Evolutionary conservation across 2,888 invertebrate genomes (phyloP).

Genomic region (Argyresthia albistria): DNA sequence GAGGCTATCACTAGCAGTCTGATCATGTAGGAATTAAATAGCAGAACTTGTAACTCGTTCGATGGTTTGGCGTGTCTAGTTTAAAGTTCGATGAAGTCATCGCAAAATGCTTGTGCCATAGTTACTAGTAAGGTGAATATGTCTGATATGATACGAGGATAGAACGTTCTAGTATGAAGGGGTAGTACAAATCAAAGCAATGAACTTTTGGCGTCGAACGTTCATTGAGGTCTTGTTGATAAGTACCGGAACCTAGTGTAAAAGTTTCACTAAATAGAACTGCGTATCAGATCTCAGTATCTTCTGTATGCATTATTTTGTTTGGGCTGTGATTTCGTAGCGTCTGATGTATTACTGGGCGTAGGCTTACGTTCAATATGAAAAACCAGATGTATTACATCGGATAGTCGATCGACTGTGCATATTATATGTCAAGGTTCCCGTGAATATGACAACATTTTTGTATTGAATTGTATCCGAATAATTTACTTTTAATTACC

Average conservation of each 20-base stretch:
- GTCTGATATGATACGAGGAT: slow-evolving; percentile 1
- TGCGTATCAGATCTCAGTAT: neutral
- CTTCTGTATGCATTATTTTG: slow-evolving; percentile 29
- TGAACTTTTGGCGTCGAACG: neutral
- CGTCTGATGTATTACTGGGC: slow-evolving; percentile 10
- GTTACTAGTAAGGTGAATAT: neutral
- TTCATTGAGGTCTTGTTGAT: neutral
- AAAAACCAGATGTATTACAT: no score
- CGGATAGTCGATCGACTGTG: no score
- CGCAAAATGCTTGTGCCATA: slow-evolving; percentile 3
- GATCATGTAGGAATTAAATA: no score
- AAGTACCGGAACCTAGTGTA: neutral
- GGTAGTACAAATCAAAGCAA: neutral
- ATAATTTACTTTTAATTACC: no score
- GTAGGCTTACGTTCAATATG: neutral
- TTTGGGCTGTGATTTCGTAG: slow-evolving; percentile 45
- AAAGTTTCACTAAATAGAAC: neutral
- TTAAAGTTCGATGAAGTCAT: neutral
- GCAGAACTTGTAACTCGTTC: no score
- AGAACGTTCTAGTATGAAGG: slow-evolving; percentile 1
- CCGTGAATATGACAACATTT: no score
- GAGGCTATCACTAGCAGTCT: no score
- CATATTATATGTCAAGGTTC: no score
- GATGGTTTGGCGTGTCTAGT: neutral
- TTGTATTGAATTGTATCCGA: no score